Conservation (phyloP, 2,113 vertebrate species). For the Xenus cinereus region DNA sequence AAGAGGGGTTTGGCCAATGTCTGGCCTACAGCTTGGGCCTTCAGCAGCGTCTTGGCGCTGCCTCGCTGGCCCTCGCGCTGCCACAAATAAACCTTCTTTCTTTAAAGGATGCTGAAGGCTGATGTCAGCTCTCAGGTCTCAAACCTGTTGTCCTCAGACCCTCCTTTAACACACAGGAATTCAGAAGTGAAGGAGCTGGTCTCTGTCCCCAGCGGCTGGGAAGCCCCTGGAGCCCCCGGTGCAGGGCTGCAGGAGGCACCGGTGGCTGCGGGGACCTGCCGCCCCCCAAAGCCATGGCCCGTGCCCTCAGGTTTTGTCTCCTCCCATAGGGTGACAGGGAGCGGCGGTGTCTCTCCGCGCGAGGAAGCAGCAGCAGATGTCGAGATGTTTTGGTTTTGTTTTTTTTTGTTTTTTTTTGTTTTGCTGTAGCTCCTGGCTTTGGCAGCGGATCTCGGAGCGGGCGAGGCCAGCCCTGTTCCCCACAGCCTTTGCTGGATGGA, state of each 20-base stretch:
- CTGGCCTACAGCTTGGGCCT: not conserved
- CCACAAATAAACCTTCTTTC: not conserved
- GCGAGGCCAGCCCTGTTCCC: not conserved
- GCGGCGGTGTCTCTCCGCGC: fast-evolving
- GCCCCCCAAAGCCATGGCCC: not conserved
- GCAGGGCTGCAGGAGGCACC: not conserved
- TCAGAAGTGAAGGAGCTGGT: not conserved
- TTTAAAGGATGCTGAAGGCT: not conserved
- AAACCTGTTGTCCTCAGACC: not conserved
- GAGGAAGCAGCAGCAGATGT: not conserved
- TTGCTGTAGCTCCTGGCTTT: not conserved
- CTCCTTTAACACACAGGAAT: fast-evolving
- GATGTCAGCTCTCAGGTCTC: fast-evolving
- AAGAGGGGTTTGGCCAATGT: not conserved
- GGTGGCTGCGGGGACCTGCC: fast-evolving
- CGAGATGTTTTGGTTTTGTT: not conserved
- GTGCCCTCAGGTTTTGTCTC: not conserved
- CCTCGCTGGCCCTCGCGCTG: fast-evolving
- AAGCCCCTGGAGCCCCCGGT: fast-evolving
- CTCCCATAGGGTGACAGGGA: not conserved
- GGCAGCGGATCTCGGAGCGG: fast-evolving
- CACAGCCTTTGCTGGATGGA: not conserved
- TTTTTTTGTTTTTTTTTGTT: not conserved
- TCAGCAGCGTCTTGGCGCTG: not conserved
- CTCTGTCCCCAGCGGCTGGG: not conserved